Base-by-base conservation (phyloP, 2,113 vertebrate species). In the Trogon surrucura region DNA sequence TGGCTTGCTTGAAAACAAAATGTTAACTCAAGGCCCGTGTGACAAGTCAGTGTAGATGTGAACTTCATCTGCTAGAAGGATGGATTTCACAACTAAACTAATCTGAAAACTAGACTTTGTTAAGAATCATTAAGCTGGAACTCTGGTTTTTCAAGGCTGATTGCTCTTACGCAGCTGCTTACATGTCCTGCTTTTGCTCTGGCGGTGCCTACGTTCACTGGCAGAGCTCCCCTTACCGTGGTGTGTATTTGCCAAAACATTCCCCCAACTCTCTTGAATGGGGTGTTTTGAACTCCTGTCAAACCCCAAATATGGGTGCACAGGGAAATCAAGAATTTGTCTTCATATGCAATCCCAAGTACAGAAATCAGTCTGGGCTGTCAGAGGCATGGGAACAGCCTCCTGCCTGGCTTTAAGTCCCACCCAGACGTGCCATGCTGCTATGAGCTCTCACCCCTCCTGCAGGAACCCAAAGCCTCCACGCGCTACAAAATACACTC, bases 351-450 rank as follows among this genome's bases (percentile, higher is more conserved):
- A 32, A n/a, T 41, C 44, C 45, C 1, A 3, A 41, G 41, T 32
- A 34, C 45, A 5, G 58, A 79, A 41, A n/a, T 38, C 54, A 29
- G 7, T 4, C 9, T 6, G 14, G 17, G 21, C 48, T 64, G 50
- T 20, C 61, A 34, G 65, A 38, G 27, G 44, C 79, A 44, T 2
- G 13, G 75, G 44, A 94, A 38, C 13, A 51, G 16, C 48, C 14
- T 51, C 38, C 18, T 75, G 44, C 22, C 27, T 0, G 0, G 15
- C 25, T 50, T 11, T 22, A 56, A 10, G 41, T 73, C 44, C 65
- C 66, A 66, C 6, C 30, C 16, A 13, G 7, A 15, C 0, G 5
- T 51, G 22, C 23, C 72, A 51, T 0, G 0, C 41, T 2, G 2
- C 21, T 16, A 45, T 50, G 14, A 82, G 25, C 38, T 54, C 56